Evolutionary conservation across 2,113 vertebrate species (phyloP), one percentile per base, ranked within the genome.

Genomic region (Ceuthmochares aereus): DNA sequence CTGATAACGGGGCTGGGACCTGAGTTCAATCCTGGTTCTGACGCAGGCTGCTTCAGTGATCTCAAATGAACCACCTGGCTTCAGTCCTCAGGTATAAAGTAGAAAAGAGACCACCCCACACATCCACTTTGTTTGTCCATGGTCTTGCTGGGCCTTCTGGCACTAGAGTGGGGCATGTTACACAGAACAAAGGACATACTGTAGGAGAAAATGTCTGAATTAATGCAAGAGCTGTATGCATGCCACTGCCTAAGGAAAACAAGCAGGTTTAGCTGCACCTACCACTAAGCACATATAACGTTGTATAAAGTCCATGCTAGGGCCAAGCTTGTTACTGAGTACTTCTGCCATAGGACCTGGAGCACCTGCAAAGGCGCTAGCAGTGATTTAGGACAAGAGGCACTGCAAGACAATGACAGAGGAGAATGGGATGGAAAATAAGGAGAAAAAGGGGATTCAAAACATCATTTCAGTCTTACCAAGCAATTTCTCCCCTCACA

Each of bases 221-320:
- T 51, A 26, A 49, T 11, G 14, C 5, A 27, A 63, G 45, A 78
- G 47, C 43, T 47, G 84, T 52, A 76, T 5, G 14, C 13, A 8
- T 2, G 3, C 40, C 47, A 21, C 63, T 58, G 30, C n/a, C 58
- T 22, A 58, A 19, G 20, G 55, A 34, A 40, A 76, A 27, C 25
- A 45, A 60, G 18, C 20, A 13, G 6, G 42, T 68, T 76, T 49
- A 89, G 62, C 78, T 82, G 30, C n/a, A 87, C 13, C 58, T 67
- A 47, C 72, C 45, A 25, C 43, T 26, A 23, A 84, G 42, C 37
- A 47, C 1, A 0, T 30, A 8, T 4, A 58, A n/a, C 2, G 1
- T 6, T 76, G 58, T 51, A 49, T 67, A 13, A 63, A 81, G 40
- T 42, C 56, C 9, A 20, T 37, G 20, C 37, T 26, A 78, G 49